phyloP scores from a whole-genome alignment of 2,113 vertebrate genomes.

The Bungarus multicinctus region DNA sequence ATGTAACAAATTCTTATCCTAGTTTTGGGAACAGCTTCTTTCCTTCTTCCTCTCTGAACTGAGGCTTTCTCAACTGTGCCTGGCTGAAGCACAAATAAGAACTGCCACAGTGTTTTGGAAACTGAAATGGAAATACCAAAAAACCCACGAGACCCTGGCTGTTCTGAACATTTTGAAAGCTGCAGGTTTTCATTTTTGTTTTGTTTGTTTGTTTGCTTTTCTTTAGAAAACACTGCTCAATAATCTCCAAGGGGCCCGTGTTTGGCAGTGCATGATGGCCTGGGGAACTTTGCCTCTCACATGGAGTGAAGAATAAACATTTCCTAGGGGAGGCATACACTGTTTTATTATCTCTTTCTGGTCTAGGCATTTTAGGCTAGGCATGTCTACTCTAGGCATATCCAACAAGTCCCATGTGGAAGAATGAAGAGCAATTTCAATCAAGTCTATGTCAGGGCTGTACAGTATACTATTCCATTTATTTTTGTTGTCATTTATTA shows the following conservation, averaged over 20 bases:
- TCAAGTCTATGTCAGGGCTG: not conserved
- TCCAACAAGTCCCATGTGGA: not conserved
- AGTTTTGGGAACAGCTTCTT: not conserved
- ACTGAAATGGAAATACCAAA: not conserved
- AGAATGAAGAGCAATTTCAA: not conserved
- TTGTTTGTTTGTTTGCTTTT: not conserved
- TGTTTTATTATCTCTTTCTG: not conserved
- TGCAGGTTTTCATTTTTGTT: slow-evolving; percentile 13
- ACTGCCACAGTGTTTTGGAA: not conserved
- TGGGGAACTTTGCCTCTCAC: not conserved
- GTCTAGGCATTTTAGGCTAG: not conserved
- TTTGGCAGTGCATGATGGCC: not conserved
- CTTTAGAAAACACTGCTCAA: not conserved
- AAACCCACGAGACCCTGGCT: not conserved
- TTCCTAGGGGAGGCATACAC: not conserved
- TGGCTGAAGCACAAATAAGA: not conserved
- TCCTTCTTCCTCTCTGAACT: not conserved
- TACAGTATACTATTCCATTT: not conserved
- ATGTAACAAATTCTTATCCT: not conserved
- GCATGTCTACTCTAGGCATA: not conserved
- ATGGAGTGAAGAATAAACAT: not conserved
- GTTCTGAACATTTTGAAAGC: not conserved
- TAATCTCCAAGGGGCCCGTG: not conserved
- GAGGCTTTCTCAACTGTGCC: not conserved
- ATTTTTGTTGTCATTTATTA: not conserved